A percentile compares a stretch with the other conserved stretches of the same genome.
Evolutionary conservation across 2,113 vertebrate species (phyloP).

Genomic region (Oenanthe oenanthe): DNA sequence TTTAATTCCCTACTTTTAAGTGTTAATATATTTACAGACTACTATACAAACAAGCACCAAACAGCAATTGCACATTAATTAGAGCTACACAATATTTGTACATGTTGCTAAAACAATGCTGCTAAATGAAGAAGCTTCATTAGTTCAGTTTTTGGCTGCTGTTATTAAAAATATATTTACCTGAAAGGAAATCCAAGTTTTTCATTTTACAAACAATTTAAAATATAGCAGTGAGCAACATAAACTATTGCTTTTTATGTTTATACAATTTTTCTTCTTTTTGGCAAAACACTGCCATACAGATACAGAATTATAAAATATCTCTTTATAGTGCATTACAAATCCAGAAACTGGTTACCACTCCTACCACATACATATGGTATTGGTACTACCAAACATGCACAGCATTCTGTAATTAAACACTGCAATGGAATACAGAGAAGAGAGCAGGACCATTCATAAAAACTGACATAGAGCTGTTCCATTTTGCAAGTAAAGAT

Average conservation of each 20-base stretch:
- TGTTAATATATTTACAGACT: conserved; percentile 33
- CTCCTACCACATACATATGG: conserved; percentile 74
- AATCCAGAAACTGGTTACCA: conserved; percentile 78
- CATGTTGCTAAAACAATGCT: conserved; percentile 61
- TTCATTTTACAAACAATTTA: conserved; percentile 70
- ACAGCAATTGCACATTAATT: conserved; percentile 64
- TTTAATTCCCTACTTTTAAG: conserved; percentile 41
- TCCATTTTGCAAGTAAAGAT: not conserved
- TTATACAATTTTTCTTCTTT: conserved; percentile 64
- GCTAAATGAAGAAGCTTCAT: conserved; percentile 64
- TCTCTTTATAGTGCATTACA: conserved; percentile 70
- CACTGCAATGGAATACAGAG: conserved; percentile 29
- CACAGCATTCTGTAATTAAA: conserved; percentile 55
- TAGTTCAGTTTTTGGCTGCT: conserved; percentile 56
- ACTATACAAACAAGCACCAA: conserved; percentile 35
- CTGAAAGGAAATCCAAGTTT: conserved; percentile 70
- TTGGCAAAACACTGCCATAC: conserved; percentile 76
- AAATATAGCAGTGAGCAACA: conserved; percentile 76
- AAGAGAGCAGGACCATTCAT: conserved; percentile 29
- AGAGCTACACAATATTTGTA: conserved; percentile 50
- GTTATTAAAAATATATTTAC: conserved; percentile 77
- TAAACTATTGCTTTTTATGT: conserved; percentile 70
- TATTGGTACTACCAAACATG: conserved; percentile 70
- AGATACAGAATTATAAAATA: conserved; percentile 78
- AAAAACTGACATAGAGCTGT: not conserved